Base-by-base conservation (phyloP, 2,888 invertebrate species). In the Pseudococcus viburni region DNA sequence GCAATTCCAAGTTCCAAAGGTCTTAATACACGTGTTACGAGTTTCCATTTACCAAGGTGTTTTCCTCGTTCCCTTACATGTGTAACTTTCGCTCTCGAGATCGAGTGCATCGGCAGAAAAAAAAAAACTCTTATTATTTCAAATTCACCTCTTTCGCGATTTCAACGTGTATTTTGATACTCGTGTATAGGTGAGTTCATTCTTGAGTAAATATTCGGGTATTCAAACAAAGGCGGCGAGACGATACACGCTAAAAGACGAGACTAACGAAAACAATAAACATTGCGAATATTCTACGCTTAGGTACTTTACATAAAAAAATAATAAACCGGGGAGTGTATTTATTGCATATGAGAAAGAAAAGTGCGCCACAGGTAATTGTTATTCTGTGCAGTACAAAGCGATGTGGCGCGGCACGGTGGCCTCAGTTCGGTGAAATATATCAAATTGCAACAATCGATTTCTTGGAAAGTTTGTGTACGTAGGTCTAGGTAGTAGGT, bases 371-470 rank as follows among this genome's bases (percentile, higher is more conserved):
- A n/a, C 77, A 77, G 77, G 77, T 77, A 77, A 77, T 77, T 77
- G 77, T 77, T 77, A 77, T 77, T 77, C 77, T 11, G 17, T 77
- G 17, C 39, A 77, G 39, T 42, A 42, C 15, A 17, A 77, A 17
- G 77, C 77, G 42, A 42, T 9, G 42, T 9, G 42, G 9, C 8
- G 42, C 42, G 42, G 42, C 42, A 9, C 9, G 42, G 42, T 42
- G 77, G 39, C 17, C 17, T 19, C 12, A 83, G 80, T 83, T 83
- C 80, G 80, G 11, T 39, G 46, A 46, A 83, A 83, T 83, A 83
- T 83, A 83, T 83, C 80, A 46, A 83, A 46, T 83, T 46, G 80
- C 80, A 83, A 46, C 39, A 83, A 83, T 83, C 46, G 46, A 46
- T 83, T 83, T 83, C 80, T 46, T 19, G 19, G 80, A 83, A 83